Evolutionary conservation across 2,797 vertebrate genomes (phyloP).

Genomic region (Podargus strigoides): DNA sequence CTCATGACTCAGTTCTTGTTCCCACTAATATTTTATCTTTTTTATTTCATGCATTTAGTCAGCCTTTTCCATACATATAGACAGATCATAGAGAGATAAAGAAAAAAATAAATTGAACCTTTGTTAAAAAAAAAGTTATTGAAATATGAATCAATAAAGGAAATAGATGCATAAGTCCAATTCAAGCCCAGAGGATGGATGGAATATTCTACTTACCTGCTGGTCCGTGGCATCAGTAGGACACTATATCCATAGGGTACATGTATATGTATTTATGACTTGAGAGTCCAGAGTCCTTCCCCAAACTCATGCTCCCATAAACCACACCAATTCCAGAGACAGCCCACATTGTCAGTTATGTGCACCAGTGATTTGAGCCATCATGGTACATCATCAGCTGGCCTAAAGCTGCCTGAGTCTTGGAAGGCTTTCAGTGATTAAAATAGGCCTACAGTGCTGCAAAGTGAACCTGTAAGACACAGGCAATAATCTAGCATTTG

Average conservation of each 20-base stretch:
- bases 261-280: not conserved
- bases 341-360: not conserved
- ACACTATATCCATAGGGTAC: not conserved
- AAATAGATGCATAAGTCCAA: not conserved
- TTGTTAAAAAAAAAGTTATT: not conserved
- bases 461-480: not conserved
- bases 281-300: fast-evolving
- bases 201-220: not conserved
- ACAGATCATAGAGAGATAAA: not conserved
- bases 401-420: not conserved
- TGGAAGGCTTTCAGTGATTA: not conserved
- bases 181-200: not conserved
- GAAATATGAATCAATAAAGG: not conserved
- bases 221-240: not conserved
- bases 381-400: not conserved
- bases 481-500: not conserved
- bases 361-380: not conserved
- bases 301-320: not conserved
- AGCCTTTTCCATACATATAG: not conserved
- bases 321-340: not conserved
- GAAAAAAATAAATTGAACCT: not conserved
- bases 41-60: not conserved
- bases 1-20: not conserved
- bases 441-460: not conserved
- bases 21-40: not conserved